Evolutionary conservation across 2,888 invertebrate genomes (phyloP).

Genomic region (Congeria kusceri): DNA sequence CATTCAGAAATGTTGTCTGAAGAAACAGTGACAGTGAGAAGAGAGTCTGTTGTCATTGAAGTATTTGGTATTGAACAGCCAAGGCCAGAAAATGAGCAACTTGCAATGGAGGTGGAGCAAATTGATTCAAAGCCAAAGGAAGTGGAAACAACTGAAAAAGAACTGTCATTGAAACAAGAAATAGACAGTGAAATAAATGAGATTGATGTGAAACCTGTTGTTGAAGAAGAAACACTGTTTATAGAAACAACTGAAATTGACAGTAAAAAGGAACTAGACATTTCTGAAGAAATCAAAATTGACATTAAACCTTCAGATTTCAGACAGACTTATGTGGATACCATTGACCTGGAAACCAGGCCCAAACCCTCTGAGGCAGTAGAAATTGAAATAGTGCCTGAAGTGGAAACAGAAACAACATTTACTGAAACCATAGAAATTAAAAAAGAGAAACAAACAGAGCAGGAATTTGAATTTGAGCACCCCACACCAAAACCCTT

Average conservation of each 20-base stretch:
- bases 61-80: not conserved
- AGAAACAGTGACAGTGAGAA: conserved; percentile 7
- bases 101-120: conserved; percentile 11
- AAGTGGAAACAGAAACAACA: conserved; percentile 17
- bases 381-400: conserved; percentile 21
- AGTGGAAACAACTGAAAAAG: too few species aligned
- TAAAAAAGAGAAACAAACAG: conserved; percentile 17
- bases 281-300: conserved; percentile 32
- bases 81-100: conserved; percentile 23
- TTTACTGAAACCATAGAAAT: conserved; percentile 30
- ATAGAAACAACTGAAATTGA: conserved; percentile 25
- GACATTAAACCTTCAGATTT: conserved; percentile 6
- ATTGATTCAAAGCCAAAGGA: conserved; percentile 6
- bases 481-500: too few species aligned
- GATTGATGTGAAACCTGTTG: not conserved
- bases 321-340: conserved; percentile 10
- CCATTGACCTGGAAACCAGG: conserved; percentile 24
- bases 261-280: conserved; percentile 2
- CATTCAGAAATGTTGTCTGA: conserved; percentile 22
- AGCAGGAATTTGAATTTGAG: conserved; percentile 18
- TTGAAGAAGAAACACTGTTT: conserved; percentile 8
- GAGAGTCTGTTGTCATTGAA: not conserved
- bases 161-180: too few species aligned
- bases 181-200: too few species aligned
- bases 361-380: conserved; percentile 30